phyloP scores from a whole-genome alignment of 2,113 vertebrate species.

The Crypturellus undulatus region DNA sequence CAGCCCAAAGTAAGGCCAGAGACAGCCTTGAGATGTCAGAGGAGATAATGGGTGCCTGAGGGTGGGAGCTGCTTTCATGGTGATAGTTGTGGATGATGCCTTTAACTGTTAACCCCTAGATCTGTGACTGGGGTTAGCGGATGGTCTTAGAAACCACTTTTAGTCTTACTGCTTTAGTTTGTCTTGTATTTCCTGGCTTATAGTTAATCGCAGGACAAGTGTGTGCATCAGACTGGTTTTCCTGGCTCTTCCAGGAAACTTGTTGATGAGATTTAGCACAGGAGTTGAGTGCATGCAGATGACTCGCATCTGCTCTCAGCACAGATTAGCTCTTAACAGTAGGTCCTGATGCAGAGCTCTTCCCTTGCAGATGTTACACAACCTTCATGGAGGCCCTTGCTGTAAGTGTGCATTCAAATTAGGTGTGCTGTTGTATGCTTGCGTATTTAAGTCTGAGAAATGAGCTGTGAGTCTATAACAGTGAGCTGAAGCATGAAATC shows the following conservation, averaged over 20 bases:
- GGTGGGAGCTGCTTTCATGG: background rate
- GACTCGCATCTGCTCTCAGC: background rate
- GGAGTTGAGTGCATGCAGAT: background rate
- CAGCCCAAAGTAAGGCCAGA: background rate
- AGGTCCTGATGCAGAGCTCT: background rate
- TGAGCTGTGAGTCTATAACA: background rate
- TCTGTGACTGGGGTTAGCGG: background rate
- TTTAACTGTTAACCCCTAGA: background rate
- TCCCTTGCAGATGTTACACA: conserved; percentile 49
- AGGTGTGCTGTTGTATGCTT: background rate
- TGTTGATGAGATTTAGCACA: background rate
- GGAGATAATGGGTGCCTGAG: fast-evolving
- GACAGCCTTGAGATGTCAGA: background rate
- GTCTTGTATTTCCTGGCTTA: background rate
- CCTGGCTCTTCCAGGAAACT: background rate
- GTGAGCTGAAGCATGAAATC: background rate
- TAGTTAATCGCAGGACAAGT: background rate
- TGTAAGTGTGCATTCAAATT: background rate
- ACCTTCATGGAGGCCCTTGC: background rate
- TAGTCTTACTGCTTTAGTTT: background rate
- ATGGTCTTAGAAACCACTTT: background rate
- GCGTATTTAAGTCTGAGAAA: background rate
- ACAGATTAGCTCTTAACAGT: fast-evolving
- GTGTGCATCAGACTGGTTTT: background rate
- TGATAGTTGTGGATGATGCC: background rate